Evolutionary conservation across 1,140 invertebrate species (phyloP).

Genomic region (Aphidius gifuensis): DNA sequence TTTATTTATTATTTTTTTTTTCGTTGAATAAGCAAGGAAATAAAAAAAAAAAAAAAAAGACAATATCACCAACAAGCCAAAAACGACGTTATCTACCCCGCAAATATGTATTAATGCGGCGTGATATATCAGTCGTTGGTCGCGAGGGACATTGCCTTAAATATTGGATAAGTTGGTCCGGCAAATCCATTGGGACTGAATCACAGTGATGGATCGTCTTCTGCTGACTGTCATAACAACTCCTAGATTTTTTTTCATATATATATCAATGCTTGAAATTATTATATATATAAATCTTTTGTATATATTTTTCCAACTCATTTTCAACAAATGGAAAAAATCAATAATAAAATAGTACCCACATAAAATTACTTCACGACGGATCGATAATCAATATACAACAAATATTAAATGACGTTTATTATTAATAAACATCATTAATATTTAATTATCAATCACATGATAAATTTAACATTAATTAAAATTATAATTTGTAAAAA

Average conservation of each 20-base stretch:
- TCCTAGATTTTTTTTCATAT: slow-evolving; percentile 26
- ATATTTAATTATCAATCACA: neutral
- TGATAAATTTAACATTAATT: neutral
- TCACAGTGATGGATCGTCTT: slow-evolving; percentile 52
- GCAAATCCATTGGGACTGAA: slow-evolving; percentile 46
- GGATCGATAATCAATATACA: too few relatives aligned
- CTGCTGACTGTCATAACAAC: slow-evolving; percentile 57
- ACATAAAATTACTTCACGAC: too few relatives aligned
- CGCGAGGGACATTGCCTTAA: slow-evolving; percentile 57
- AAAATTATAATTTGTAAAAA: slow-evolving; percentile 18
- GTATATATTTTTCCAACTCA: too few relatives aligned
- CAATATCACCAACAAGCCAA: too few relatives aligned
- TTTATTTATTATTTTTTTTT: too few relatives aligned
- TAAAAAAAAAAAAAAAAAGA: too few relatives aligned
- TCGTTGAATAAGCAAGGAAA: too few relatives aligned
- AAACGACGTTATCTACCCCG: slow-evolving; percentile 50
- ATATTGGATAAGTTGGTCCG: slow-evolving; percentile 56
- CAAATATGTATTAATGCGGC: slow-evolving; percentile 57
- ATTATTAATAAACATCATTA: too few relatives aligned
- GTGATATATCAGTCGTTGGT: slow-evolving; percentile 53
- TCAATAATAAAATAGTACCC: too few relatives aligned
- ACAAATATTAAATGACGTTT: too few relatives aligned
- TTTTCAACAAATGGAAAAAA: too few relatives aligned
- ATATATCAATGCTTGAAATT: slow-evolving; percentile 21
- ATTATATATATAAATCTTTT: slow-evolving; percentile 17